A percentile compares a stretch with the other conserved stretches of the same genome.
phyloP scores from a whole-genome alignment of 2,888 invertebrate genomes.

The Leptogaster cylindrica region DNA sequence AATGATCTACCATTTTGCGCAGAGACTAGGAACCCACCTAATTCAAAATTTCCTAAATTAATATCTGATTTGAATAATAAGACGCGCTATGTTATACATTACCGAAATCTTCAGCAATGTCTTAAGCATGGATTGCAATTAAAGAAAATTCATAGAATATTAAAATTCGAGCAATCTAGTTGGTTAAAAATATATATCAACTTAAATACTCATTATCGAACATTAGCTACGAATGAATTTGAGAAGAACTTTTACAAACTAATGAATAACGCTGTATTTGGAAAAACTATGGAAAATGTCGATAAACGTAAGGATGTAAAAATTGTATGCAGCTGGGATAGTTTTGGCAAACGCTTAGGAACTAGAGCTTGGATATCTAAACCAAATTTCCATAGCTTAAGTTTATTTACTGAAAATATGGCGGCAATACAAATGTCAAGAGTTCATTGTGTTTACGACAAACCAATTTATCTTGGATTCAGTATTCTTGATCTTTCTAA shows the following conservation, averaged over 20 bases:
- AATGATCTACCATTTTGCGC: slow-evolving; percentile 24
- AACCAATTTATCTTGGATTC: slow-evolving; percentile 44
- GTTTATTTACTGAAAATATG: slow-evolving; percentile 33
- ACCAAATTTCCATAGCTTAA: slow-evolving; percentile 41
- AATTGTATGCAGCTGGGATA: slow-evolving; percentile 45
- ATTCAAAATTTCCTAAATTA: slow-evolving; percentile 46
- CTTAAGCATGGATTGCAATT: slow-evolving; percentile 52
- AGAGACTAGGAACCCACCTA: background rate
- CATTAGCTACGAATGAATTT: background rate
- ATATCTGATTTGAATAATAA: slow-evolving; percentile 50
- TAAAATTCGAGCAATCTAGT: slow-evolving; percentile 51
- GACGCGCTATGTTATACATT: slow-evolving; percentile 52
- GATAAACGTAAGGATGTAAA: slow-evolving; percentile 47
- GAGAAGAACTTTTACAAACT: background rate
- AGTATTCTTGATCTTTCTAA: slow-evolving; percentile 42
- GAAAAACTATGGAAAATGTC: slow-evolving; percentile 49
- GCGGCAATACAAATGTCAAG: slow-evolving; percentile 10
- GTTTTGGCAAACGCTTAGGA: slow-evolving; percentile 44
- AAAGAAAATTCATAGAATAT: slow-evolving; percentile 51
- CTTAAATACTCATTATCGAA: slow-evolving; percentile 4
- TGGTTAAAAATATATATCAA: slow-evolving; percentile 17
- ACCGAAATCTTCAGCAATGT: slow-evolving; percentile 50
- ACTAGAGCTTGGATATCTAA: slow-evolving; percentile 34
- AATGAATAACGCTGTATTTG: slow-evolving; percentile 33
- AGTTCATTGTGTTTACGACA: slow-evolving; percentile 42